Conservation (phyloP, 2,797 vertebrate species). For the Peromyscus melanophrys region DNA sequence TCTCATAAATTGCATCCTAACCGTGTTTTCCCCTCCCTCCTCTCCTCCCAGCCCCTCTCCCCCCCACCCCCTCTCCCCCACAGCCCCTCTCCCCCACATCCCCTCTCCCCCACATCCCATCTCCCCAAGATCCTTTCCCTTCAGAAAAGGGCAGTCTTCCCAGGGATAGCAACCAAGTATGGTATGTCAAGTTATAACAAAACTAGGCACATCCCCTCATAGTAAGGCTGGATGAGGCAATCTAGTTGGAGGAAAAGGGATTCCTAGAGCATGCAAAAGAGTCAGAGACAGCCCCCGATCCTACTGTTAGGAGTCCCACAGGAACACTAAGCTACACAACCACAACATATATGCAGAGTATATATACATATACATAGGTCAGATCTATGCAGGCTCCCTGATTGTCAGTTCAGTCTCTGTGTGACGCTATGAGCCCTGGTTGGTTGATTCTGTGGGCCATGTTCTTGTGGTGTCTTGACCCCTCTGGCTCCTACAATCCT, state of each 20-base stretch:
- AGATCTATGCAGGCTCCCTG: not conserved
- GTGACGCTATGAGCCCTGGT: no score
- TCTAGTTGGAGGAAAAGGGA: not conserved
- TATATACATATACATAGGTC: no score
- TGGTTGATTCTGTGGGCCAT: not conserved
- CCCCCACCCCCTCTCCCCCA: not conserved
- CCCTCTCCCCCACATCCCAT: no score
- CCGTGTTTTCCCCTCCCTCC: not conserved
- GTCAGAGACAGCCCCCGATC: not conserved
- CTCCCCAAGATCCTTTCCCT: not conserved
- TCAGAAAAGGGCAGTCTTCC: not conserved
- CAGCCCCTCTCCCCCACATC: no score
- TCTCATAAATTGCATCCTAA: no score
- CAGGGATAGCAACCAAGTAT: not conserved
- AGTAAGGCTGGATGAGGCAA: not conserved
- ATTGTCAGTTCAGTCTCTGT: not conserved
- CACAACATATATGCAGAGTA: not conserved
- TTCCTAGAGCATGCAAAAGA: not conserved
- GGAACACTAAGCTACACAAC: not conserved
- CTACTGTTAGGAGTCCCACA: not conserved
- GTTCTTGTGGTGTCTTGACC: not conserved
- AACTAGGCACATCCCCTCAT: not conserved
- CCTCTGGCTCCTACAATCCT: no score
- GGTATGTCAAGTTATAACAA: not conserved
- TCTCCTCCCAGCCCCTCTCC: no score